A percentile compares a stretch with the other conserved stretches of the same genome.
phyloP scores from a whole-genome alignment of 2,797 vertebrate genomes.

The Ceryle rudis region DNA sequence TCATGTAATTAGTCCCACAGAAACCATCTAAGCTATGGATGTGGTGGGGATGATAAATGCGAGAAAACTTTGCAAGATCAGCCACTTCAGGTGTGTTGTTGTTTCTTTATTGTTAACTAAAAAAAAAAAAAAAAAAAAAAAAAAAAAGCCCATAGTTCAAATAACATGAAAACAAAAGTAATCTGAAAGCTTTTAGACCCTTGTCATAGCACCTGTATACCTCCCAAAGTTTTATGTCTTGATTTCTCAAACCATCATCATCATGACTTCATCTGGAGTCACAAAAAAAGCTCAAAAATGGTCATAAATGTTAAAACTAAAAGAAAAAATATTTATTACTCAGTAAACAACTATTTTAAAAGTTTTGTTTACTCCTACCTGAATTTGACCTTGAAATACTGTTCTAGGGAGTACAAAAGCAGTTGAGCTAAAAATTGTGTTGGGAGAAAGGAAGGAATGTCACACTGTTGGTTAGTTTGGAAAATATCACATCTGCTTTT shows the following conservation, averaged over 20 bases:
- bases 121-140: neutral
- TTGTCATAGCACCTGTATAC: neutral
- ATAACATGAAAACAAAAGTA: neutral
- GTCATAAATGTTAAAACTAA: neutral
- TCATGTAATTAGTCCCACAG: neutral
- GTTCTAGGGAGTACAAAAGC: neutral
- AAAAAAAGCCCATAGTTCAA: neutral
- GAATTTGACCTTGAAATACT: neutral
- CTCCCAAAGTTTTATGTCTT: neutral
- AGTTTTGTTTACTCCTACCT: neutral
- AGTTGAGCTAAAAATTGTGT: neutral
- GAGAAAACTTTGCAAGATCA: neutral
- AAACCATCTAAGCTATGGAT: neutral
- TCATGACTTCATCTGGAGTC: neutral
- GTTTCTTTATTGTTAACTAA: neutral
- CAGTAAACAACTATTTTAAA: neutral
- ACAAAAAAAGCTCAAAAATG: neutral
- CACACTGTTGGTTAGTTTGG: neutral
- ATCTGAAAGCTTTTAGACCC: neutral
- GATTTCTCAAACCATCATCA: neutral
- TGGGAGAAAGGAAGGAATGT: neutral
- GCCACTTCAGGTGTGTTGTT: neutral
- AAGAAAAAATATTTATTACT: neutral
- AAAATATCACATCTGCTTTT: neutral
- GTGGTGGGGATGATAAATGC: neutral